Evolutionary conservation across 2,888 invertebrate genomes (phyloP).

Genomic region (Aethes cnicana): DNA sequence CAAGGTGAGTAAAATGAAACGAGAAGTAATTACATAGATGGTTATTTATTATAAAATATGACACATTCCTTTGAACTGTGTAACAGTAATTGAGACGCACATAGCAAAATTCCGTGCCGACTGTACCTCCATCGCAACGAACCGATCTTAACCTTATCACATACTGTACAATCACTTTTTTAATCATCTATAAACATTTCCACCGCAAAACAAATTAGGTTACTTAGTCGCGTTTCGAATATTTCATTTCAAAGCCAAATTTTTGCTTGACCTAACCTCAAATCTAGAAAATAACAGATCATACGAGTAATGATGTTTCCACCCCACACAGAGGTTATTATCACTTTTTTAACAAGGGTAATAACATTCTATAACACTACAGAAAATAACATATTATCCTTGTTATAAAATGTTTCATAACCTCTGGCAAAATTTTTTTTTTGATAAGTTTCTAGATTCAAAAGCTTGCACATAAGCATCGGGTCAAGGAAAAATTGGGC

Average conservation of each 20-base stretch:
- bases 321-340: no score
- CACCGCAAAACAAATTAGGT: neutral
- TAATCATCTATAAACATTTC: neutral
- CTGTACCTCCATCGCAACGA: slow-evolving; percentile 43
- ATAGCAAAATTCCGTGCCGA: slow-evolving; percentile 69
- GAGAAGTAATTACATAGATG: slow-evolving; percentile 72
- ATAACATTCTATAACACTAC: no score
- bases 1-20: slow-evolving; percentile 47
- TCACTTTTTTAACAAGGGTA: no score
- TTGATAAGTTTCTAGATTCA: no score
- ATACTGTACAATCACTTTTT: neutral
- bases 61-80: slow-evolving; percentile 81
- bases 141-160: slow-evolving; percentile 26
- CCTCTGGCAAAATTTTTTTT: no score
- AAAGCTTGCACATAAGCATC: no score
- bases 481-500: no score
- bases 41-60: slow-evolving; percentile 83
- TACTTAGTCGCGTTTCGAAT: neutral
- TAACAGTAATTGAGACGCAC: slow-evolving; percentile 78
- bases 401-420: no score
- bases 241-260: neutral
- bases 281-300: no score
- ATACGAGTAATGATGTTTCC: no score
- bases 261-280: no score
- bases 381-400: no score